Evolutionary conservation across 2,113 vertebrate genomes (phyloP), one percentile per base, ranked within the genome.

Genomic region (Ramphastos sulfuratus): DNA sequence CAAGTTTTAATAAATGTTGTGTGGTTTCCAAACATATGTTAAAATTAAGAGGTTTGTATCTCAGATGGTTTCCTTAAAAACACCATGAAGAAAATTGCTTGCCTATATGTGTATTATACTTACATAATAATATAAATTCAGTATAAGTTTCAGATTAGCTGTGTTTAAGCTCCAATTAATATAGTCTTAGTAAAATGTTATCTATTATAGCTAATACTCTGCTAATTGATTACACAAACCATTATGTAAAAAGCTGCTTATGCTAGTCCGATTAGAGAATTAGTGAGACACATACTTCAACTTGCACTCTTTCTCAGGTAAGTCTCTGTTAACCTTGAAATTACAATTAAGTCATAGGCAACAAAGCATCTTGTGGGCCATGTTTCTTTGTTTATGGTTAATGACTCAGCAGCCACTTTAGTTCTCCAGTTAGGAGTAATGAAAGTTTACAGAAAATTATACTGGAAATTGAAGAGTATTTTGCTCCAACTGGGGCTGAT

Each of bases 231-330:
- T 94, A 83, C 82, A 93, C 72, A 91, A 92, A 87, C 91, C 82
- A 83, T 89, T 94, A 94, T 95, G 93, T 95, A 91, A 96, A 93
- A 96, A 96, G 89, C 95, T 96, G 85, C 82, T 96, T 95, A 85
- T 81, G 71, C 25, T 74, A 78, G 85, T 87, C 75, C 87, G 64
- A 73, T 94, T 78, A 91, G 85, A 80, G 79, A 94, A 85, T 92
- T 89, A 94, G 65, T 54, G 55, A 82, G 61, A 81, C 5, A 4
- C 30, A 60, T 75, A 87, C 56, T 85, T 84, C 70, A 90, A 82
- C 87, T 91, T 81, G 44, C 69, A 90, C 58, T 74, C 60, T 94
- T 94, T 87, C 79, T 93, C 82, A 91, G 87, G 87, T 92, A 82
- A 89, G 25, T 83, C 82, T 78, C 33, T 65, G 24, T 44, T 89